Base-by-base conservation (phyloP, 64 coral and sea anemone species). In the Dendrophyllia cribrosa region DNA sequence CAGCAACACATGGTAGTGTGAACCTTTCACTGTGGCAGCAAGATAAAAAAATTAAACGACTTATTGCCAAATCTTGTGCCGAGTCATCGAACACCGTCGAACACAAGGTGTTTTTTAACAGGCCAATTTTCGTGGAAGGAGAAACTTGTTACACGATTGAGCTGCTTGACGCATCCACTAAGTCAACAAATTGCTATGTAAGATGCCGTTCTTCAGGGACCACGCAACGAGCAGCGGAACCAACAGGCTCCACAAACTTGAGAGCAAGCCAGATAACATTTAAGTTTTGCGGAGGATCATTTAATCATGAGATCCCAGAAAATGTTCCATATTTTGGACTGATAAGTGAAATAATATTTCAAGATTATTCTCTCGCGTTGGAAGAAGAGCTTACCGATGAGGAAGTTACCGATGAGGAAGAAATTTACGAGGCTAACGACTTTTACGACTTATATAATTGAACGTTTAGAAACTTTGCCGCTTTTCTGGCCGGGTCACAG, bases 111-210 rank as follows among this genome's bases (percentile, higher is more conserved):
- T 26, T 59, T 58, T 79, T 79, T 4, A 59, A 79, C 22, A 79
- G 52, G n/a, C 76, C 76, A 23, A 14, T 79, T 10, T 9, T 9
- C 4, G 3, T 79, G 7, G 8, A 7, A 1, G 52, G 23, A 12
- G n/a, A 79, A 13, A 59, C 51, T 15, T 79, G 76, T 26, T 79
- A 79, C 49, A 79, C 53, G n/a, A 59, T 79, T 34, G 53, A 79
- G 58, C 21, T 68, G 66, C 9, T 68, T 5, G n/a, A 10, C 2
- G n/a, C 66, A 68, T 68, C n/a, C n/a, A 68, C 6, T 68, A 4
- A 2, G n/a, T 68, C 66, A 23, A 7, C 66, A 20, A 56, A 56
- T 6, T 3, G 3, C 52, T 56, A 56, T 56, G 52, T 56, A 8
- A 56, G 52, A 56, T 56, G 52, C 11, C 6, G 52, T 3, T 8